A percentile compares a stretch with the other conserved stretches of the same genome.
Evolutionary conservation across 2,797 vertebrate genomes (phyloP).

Genomic region (Aplochiton taeniatus): DNA sequence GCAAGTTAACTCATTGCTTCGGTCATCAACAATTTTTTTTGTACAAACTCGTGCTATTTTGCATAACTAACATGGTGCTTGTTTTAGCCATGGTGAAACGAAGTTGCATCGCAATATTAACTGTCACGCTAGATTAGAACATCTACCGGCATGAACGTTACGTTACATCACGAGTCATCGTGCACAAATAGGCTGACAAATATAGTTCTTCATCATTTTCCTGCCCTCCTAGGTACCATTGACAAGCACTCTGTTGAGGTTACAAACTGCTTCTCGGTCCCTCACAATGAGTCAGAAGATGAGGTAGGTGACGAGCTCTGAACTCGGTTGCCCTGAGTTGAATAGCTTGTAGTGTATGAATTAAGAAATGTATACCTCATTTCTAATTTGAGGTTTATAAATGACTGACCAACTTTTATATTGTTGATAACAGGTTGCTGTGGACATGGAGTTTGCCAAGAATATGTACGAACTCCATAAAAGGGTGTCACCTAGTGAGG

Average conservation of each 20-base stretch:
- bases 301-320: conserved; percentile 77
- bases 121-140: not conserved
- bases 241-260: conserved; percentile 97
- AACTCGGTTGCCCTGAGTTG: no score
- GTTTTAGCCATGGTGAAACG: no score
- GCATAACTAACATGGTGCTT: no score
- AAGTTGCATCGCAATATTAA: no score
- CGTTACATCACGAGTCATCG: no score
- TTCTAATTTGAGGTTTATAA: not conserved
- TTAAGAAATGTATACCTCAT: no score
- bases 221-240: conserved; percentile 78
- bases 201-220: no score
- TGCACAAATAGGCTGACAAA: not conserved
- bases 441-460: conserved; percentile 99
- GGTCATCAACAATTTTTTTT: no score
- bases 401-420: not conserved
- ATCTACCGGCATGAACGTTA: not conserved
- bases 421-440: conserved; percentile 82
- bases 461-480: conserved; percentile 99
- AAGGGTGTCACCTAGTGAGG: conserved; percentile 94
- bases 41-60: no score
- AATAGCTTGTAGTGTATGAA: no score
- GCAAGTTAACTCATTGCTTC: not conserved
- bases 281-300: conserved; percentile 98
- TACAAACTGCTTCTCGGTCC: conserved; percentile 98